Conservation (phyloP, 2,888 invertebrate genomes). For the Itoplectis maculator region DNA sequence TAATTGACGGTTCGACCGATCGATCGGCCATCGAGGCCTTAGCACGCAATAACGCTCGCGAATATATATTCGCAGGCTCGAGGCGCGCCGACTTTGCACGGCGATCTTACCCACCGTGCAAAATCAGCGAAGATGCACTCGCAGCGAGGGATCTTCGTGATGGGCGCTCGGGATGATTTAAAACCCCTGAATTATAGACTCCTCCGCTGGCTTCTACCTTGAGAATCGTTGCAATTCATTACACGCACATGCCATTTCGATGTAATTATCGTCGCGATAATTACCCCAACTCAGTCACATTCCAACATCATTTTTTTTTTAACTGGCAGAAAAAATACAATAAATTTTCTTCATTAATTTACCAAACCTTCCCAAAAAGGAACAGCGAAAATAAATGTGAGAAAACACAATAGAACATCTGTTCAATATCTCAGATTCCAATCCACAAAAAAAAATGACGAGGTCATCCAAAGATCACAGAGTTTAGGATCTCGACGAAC, state of each 20-base stretch:
- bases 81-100: not conserved
- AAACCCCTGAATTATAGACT: constrained; percentile 32
- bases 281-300: not conserved
- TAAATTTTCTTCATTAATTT: not conserved
- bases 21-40: constrained; percentile 44
- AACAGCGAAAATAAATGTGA: too few relatives aligned
- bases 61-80: not conserved
- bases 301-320: not conserved
- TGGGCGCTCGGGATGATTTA: constrained; percentile 31
- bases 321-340: not conserved
- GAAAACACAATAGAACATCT: too few relatives aligned
- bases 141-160: constrained; percentile 16
- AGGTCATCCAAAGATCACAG: not conserved
- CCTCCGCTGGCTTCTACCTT: not conserved
- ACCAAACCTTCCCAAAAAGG: too few relatives aligned
- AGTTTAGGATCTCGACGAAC: not conserved
- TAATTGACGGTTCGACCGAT: constrained; percentile 57
- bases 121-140: not conserved
- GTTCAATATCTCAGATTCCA: too few relatives aligned
- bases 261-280: not conserved
- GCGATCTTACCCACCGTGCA: not conserved
- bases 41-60: constrained; percentile 40
- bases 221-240: constrained; percentile 16
- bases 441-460: too few relatives aligned
- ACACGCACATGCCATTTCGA: not conserved